Conservation (phyloP, 2,888 invertebrate species). For the Nemotelus nigrinus region DNA sequence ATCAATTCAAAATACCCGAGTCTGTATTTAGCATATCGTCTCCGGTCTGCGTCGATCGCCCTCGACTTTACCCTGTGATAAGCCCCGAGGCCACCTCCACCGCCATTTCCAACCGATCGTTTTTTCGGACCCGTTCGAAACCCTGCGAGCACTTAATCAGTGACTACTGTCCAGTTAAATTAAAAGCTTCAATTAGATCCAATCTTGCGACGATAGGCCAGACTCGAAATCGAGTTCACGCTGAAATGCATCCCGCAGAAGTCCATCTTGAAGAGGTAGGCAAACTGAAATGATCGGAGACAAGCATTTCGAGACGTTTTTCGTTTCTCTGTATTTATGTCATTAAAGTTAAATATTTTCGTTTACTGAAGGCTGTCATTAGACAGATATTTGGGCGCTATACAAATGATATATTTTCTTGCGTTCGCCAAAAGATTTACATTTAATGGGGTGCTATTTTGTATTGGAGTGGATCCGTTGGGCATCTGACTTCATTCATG, state of each 20-base stretch:
- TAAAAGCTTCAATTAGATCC: slow-evolving; percentile 48
- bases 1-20: slow-evolving; percentile 14
- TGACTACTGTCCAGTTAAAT: slow-evolving; percentile 38
- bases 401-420: slow-evolving; percentile 48
- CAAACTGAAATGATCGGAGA: slow-evolving; percentile 37
- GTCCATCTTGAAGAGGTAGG: background rate
- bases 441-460: slow-evolving; percentile 46
- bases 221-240: background rate
- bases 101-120: slow-evolving; percentile 29
- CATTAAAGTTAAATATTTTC: slow-evolving; percentile 50
- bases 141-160: slow-evolving; percentile 43
- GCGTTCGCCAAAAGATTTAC: slow-evolving; percentile 45
- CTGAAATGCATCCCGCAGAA: background rate
- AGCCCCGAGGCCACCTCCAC: slow-evolving; percentile 42
- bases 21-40: slow-evolving; percentile 39
- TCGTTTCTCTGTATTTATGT: slow-evolving; percentile 48
- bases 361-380: slow-evolving; percentile 48
- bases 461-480: background rate
- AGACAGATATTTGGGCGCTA: slow-evolving; percentile 36
- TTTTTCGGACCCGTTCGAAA: slow-evolving; percentile 21
- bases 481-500: slow-evolving; percentile 22
- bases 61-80: slow-evolving; percentile 31
- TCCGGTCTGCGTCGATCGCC: slow-evolving; percentile 19
- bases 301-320: slow-evolving; percentile 39
- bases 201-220: slow-evolving; percentile 37